Evolutionary conservation across 2,888 invertebrate species (phyloP).

Genomic region (Folsomia manolachei): DNA sequence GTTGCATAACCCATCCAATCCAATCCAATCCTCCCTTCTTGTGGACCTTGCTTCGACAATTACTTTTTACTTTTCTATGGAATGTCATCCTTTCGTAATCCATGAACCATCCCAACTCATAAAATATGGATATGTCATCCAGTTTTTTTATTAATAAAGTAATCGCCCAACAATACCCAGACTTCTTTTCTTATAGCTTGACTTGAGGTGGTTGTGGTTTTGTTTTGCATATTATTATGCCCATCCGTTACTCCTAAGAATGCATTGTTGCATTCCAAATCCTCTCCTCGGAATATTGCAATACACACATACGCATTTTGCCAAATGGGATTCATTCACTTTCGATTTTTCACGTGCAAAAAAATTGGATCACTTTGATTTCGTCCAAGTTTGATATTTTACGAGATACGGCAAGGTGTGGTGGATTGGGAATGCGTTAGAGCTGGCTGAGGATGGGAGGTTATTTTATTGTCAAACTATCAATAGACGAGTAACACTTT

Average conservation of each 20-base stretch:
- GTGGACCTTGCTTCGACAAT: neutral
- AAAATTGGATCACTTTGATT: neutral
- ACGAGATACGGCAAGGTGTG: neutral
- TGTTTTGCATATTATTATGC: neutral
- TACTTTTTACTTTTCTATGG: too few relatives aligned
- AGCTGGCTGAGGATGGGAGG: conserved; percentile 3
- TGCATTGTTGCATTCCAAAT: neutral
- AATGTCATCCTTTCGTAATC: neutral
- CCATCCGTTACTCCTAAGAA: neutral
- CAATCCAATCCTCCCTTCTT: neutral
- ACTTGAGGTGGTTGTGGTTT: neutral
- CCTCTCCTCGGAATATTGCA: neutral
- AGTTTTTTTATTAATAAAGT: neutral
- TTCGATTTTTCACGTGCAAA: conserved; percentile 5
- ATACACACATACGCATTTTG: neutral
- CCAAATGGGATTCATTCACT: too few relatives aligned
- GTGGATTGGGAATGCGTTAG: too few relatives aligned
- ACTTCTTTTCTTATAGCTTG: neutral
- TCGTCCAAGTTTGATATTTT: neutral
- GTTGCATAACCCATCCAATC: neutral
- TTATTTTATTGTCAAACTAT: neutral
- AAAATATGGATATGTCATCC: conserved; percentile 1
- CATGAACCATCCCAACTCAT: neutral
- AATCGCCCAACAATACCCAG: neutral
- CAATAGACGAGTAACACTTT: neutral